Percentiles rank a stretch among this genome's conserved stretches.
phyloP scores from a whole-genome alignment of 2,113 vertebrate species.

The Anseranas semipalmata region DNA sequence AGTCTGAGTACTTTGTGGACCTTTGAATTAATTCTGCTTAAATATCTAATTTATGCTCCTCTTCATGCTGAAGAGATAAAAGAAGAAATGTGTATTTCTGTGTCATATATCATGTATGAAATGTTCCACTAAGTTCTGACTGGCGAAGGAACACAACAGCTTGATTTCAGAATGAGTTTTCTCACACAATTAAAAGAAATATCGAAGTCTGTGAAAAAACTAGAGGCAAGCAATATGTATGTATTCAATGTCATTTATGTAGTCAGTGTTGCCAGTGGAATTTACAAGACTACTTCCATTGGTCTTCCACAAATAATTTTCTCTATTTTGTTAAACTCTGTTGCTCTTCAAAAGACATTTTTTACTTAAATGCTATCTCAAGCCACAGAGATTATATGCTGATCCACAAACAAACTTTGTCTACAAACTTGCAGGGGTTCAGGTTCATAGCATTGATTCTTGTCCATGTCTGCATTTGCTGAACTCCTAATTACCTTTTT shows the following conservation, averaged over 20 bases:
- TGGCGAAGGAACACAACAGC: not conserved
- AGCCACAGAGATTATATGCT: not conserved
- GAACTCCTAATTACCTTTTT: not conserved
- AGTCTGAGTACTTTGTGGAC: not conserved
- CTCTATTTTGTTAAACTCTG: not conserved
- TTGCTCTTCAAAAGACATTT: not conserved
- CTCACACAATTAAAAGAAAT: not conserved
- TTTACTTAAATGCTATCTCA: not conserved
- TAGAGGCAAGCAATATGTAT: not conserved
- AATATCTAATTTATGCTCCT: not conserved
- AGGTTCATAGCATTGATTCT: not conserved
- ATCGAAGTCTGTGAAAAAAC: not conserved
- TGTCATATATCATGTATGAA: not conserved
- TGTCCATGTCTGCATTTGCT: not conserved
- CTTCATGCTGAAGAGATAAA: not conserved
- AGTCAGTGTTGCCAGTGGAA: not conserved
- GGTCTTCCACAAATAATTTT: not conserved
- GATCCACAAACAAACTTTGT: not conserved
- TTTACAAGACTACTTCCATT: not conserved
- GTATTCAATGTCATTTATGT: not conserved
- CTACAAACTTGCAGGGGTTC: not conserved
- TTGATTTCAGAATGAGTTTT: conserved; percentile 7
- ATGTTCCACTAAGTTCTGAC: not conserved
- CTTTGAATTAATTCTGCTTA: not conserved
- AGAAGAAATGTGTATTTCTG: not conserved